Evolutionary conservation across 53 echinoderm and acorn worm genomes (phyloP).

Genomic region (Antedon mediterranea): DNA sequence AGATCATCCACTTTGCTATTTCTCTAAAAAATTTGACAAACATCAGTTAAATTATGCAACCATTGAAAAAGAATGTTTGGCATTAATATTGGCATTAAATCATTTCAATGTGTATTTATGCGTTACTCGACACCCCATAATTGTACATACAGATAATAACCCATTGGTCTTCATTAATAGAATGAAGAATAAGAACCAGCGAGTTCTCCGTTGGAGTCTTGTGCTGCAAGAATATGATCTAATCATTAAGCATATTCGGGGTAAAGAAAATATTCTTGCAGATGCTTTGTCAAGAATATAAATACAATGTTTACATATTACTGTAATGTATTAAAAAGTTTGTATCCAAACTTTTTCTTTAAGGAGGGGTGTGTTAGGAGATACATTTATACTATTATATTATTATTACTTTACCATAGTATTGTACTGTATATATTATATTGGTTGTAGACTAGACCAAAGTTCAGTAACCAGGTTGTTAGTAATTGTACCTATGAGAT

Average conservation of each 20-base stretch:
- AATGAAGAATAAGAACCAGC: conserved; percentile 22
- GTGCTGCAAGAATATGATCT: conserved; percentile 28
- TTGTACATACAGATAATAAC: conserved; percentile 27
- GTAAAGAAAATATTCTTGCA: conserved; percentile 46
- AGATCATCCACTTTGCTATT: conserved; percentile 44
- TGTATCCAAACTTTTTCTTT: too few species aligned
- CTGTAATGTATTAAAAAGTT: too few species aligned
- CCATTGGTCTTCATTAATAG: conserved; percentile 21
- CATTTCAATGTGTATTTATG: conserved; percentile 34
- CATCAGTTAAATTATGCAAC: conserved; percentile 49
- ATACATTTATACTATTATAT: too few species aligned
- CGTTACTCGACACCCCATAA: conserved; percentile 2
- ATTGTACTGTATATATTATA: too few species aligned
- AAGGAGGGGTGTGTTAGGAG: too few species aligned
- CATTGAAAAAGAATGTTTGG: conserved; percentile 42
- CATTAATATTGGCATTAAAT: conserved; percentile 23
- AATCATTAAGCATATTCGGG: conserved; percentile 24
- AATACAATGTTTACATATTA: too few species aligned
- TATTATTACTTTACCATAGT: too few species aligned
- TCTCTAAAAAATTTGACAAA: conserved; percentile 29
- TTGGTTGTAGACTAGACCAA: too few species aligned
- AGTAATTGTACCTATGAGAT: too few species aligned
- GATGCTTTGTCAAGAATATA: conserved; percentile 15
- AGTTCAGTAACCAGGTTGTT: too few species aligned
- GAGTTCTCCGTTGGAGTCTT: conserved; percentile 34